Base-by-base conservation (phyloP, 2,888 invertebrate genomes). In the Nephrotoma appendiculata region DNA sequence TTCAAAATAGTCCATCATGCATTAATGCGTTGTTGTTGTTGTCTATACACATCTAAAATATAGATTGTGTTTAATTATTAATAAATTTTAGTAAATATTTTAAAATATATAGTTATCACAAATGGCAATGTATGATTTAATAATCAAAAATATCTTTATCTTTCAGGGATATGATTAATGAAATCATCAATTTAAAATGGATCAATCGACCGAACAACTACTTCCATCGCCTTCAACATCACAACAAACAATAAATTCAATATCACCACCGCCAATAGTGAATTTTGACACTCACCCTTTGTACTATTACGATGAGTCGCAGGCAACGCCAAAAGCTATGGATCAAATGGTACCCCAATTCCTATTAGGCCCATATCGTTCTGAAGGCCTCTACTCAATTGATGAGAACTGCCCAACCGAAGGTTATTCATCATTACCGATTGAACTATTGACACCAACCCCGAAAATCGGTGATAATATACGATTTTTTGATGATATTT, bases 141-240 rank as follows among this genome's bases (percentile, higher is more conserved):
- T 31, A 31, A 31, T 31, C 2, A 31, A 31, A 31, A 31, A 31
- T 71, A 7, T 71, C 31, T 48, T 48, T 31, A 31, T 3, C 11
- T 71, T 71, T 9, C 71, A 71, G 71, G 71, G 71, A 71, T 42
- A 12, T n/a, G 3, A 84, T 42, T 43, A 84, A 41, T 6, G 11
- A 31, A 84, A 84, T 7, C 84, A 84, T n/a, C 12, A 83, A 41
- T 15, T 9, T 6, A 42, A n/a, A 4, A 88, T 88, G 88, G 87
- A 87, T 83, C 87, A 87, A 86, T 88, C 88, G 31, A 87, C 87
- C 11, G 88, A 88, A 86, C 45, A 87, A 85, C 52, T 87, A 11
- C 85, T 88, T 12, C 86, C 85, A 83, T 52, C 88, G 84, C 86
- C 86, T 48, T 52, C 88, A 85, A 89, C 89, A 44, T 85, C 44